A percentile compares a stretch with the other conserved stretches of the same genome.
Evolutionary conservation across 1,140 invertebrate genomes (phyloP).

Genomic region (Psix sp.): DNA sequence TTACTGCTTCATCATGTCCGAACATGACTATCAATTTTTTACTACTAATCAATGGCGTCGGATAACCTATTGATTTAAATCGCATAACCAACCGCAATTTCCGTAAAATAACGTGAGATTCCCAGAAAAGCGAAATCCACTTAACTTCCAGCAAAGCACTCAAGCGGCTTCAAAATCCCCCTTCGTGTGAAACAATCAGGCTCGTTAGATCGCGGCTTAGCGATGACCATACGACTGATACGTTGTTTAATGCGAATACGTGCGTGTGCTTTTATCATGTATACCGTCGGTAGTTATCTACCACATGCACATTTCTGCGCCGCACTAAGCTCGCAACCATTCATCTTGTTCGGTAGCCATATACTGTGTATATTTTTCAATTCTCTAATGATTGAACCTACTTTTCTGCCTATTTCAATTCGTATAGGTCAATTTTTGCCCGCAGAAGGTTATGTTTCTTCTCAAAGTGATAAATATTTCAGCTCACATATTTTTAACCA

Average conservation of each 20-base stretch:
- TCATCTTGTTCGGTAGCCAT: conserved; percentile 63
- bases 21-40: conserved; percentile 27
- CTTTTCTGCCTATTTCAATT: conserved; percentile 1
- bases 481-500: too few relatives aligned
- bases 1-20: conserved; percentile 29
- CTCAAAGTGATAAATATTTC: too few relatives aligned
- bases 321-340: conserved; percentile 64
- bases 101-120: conserved; percentile 14
- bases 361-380: conserved; percentile 4
- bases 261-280: conserved; percentile 53
- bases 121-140: conserved; percentile 24
- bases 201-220: conserved; percentile 61
- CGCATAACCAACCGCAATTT: conserved; percentile 24
- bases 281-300: conserved; percentile 57
- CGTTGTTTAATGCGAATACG: conserved; percentile 43
- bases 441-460: too few relatives aligned
- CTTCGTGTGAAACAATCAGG: conserved; percentile 61
- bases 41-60: conserved; percentile 28
- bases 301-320: conserved; percentile 53
- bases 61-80: conserved; percentile 33
- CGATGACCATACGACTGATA: conserved; percentile 17
- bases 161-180: conserved; percentile 55
- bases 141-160: conserved; percentile 10
- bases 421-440: conserved; percentile 9
- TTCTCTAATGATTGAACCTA: conserved; percentile 5